These are phyloP conservation scores for Tholera decimalis DNA, from an alignment of 2,888 invertebrate genomes.

Conservation along the genomic window DNA sequence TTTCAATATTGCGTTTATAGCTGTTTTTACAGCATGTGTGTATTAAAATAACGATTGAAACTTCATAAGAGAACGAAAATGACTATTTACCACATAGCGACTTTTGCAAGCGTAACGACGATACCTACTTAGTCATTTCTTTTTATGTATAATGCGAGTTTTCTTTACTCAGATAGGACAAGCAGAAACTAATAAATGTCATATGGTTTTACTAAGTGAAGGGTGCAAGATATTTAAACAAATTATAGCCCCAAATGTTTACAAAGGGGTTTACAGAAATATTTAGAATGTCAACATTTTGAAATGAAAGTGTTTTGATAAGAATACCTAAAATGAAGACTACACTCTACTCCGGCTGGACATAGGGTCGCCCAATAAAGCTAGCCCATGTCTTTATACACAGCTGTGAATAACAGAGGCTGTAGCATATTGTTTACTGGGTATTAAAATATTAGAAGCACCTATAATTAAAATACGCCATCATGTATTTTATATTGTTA, in stretches of 20 bases:
- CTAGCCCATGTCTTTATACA: conserved; percentile 20
- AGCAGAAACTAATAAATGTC: neutral
- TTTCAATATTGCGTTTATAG: too few species aligned
- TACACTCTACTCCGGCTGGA: conserved; percentile 11
- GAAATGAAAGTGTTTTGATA: conserved; percentile 1
- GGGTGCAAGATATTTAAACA: neutral
- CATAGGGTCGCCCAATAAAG: neutral
- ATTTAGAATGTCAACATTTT: neutral
- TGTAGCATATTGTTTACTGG: neutral
- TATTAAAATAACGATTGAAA: too few species aligned
- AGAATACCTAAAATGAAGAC: neutral
- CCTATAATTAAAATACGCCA: conserved; percentile 71
- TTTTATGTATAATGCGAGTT: too few species aligned
- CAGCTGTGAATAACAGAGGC: conserved; percentile 16
- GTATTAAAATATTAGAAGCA: conserved; percentile 75
- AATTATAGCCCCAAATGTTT: neutral
- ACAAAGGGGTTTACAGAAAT: neutral
- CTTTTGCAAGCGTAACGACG: too few species aligned
- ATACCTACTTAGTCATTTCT: too few species aligned
- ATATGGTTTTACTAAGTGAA: neutral
- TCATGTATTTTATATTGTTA: conserved; percentile 78
- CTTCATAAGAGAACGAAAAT: too few species aligned
- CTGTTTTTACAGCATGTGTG: too few species aligned
- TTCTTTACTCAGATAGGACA: too few species aligned
- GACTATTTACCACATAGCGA: too few species aligned